Evolutionary conservation across 2,888 invertebrate species (phyloP), one percentile per base, ranked within the genome.

Genomic region (Patella ulyssiponensis): DNA sequence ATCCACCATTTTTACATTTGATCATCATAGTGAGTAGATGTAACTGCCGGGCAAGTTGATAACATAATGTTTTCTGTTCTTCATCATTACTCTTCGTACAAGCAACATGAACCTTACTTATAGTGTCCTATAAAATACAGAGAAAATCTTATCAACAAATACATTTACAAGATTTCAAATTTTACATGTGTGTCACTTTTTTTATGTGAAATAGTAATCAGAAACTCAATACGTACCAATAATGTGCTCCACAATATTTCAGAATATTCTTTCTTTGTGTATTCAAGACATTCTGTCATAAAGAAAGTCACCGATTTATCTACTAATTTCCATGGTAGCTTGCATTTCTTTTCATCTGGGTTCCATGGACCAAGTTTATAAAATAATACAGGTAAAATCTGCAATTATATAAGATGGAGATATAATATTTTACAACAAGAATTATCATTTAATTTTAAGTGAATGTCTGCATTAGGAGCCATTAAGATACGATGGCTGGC

Each of bases 321-420:
- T 5, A 95, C 92, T 74, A 94, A 90, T 75, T 93, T 91, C 88
- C 94, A 93, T 73, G 94, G 92, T 69, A 93, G 89, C n/a, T 92
- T 89, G 9, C 92, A 92, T 2, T 96, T 76, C 20, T 79, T 75
- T 3, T 80, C 82, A 9, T 80, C 69, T 15, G 77, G 78, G 15
- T 77, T 64, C 69, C 71, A 71, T 17, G 80, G 81, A n/a, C 88
- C 88, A 9, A 90, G 82, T 77, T 88, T 93, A 79, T 94, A 93
- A 3, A 97, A 92, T 17, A 96, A 92, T 71, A 95, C 90, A 56
- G 94, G 94, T 3, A 97, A 90, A 85, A 96, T 94, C 77, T 94
- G 78, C 9, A 81, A 74, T 73, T 51, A 72, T 2, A 78, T 53
- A 71, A 71, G 71, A 44, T 44, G 44, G 14, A 51, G 58, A 54